Evolutionary conservation across 1,140 invertebrate genomes (phyloP).

Genomic region (Drosophila ambigua): DNA sequence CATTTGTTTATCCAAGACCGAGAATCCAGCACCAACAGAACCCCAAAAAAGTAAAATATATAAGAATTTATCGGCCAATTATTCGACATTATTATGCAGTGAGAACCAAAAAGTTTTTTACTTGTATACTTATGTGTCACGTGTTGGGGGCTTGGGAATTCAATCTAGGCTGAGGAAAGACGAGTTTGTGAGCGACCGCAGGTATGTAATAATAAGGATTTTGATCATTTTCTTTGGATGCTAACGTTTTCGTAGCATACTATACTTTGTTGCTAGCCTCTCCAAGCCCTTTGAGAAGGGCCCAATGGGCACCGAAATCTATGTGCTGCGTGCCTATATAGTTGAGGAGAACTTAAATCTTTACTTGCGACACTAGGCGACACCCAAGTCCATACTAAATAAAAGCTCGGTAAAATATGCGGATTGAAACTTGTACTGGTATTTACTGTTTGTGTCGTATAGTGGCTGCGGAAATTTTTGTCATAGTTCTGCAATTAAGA

Average conservation of each 20-base stretch:
- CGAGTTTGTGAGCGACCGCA: constrained; percentile 24
- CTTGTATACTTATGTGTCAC: constrained; percentile 67
- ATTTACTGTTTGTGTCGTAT: too few relatives aligned
- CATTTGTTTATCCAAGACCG: constrained; percentile 3
- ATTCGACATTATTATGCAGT: constrained; percentile 29
- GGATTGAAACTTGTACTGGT: not conserved
- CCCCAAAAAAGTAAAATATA: constrained; percentile 12
- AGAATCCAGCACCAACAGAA: constrained; percentile 7
- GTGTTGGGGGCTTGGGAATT: constrained; percentile 44
- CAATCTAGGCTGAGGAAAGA: constrained; percentile 47
- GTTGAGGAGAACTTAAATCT: not conserved
- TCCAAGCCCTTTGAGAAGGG: too few relatives aligned
- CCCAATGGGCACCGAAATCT: not conserved
- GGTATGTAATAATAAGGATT: not conserved
- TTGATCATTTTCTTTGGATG: too few relatives aligned
- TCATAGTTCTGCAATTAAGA: not conserved
- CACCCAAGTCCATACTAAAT: constrained; percentile 46
- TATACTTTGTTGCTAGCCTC: too few relatives aligned
- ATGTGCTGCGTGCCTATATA: not conserved
- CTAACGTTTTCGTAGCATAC: too few relatives aligned
- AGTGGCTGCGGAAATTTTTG: not conserved
- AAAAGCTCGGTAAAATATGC: constrained; percentile 68
- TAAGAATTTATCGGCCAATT: constrained; percentile 39
- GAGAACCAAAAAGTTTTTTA: constrained; percentile 67
- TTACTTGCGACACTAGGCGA: not conserved